Base-by-base conservation (phyloP, 2,888 invertebrate genomes). In the Eurytoma adleriae region DNA sequence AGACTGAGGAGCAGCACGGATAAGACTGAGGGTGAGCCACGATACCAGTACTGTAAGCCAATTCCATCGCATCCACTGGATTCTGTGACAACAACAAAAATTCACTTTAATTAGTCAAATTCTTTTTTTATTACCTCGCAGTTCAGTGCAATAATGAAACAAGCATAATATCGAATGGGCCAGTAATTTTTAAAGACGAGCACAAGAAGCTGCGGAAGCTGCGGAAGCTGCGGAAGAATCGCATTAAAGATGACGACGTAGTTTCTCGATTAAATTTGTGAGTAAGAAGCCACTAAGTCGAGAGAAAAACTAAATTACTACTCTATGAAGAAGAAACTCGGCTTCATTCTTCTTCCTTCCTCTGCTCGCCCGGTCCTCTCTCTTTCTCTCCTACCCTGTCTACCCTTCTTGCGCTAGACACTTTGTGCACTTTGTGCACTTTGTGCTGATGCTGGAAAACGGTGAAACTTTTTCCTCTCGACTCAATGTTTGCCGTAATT, bases 211-310 rank as follows among this genome's bases (percentile, higher is more conserved):
- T 64, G 56, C 76, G 77, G 64, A 77, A 77, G 70, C 56, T 64
- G 56, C 76, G 77, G 62, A 77, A 77, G 70, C 70, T 64, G 50
- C 67, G 61, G 78, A 81, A 84, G 82, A 84, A 82, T 83, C 82
- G 84, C 85, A 86, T 86, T 87, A 86, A 85, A 85, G 85, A 84
- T 86, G 85, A 86, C 84, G 84, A 84, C 84, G 85, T 83, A 85
- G 84, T 86, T 83, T 84, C 85, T 84, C 85, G 85, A 87, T 87
- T 86, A 87, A 87, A 86, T 87, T 85, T 84, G 84, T 84, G 81
- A 80, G 84, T 67, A 81, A 77, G 56, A 81, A 77, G 69, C 73
- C 40, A 70, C 69, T 77, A 81, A 79, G 74, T 80, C 52, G 73
- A 64, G 71, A 54, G 72, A 85, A 86, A 86, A 86, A 86, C 84